phyloP scores from a whole-genome alignment of 2,888 invertebrate genomes.

The Axea sp. region DNA sequence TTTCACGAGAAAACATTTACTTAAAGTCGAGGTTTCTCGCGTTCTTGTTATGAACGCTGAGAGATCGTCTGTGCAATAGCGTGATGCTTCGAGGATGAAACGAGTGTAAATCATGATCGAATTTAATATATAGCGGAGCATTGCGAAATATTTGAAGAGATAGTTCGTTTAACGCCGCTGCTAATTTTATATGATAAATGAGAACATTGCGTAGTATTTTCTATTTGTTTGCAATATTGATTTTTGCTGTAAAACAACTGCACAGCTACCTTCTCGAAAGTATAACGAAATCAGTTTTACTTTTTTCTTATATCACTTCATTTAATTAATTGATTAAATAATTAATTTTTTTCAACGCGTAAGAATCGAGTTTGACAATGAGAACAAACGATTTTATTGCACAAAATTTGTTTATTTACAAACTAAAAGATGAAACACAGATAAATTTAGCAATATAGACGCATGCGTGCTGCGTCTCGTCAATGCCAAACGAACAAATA shows the following conservation, averaged over 20 bases:
- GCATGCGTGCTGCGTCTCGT: slow-evolving; percentile 5
- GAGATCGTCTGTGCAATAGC: slow-evolving; percentile 52
- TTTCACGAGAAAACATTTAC: slow-evolving; percentile 61
- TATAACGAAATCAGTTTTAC: no score
- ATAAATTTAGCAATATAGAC: no score
- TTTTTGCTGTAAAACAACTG: no score
- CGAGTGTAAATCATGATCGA: slow-evolving; percentile 57
- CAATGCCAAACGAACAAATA: slow-evolving; percentile 24
- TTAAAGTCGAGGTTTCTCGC: slow-evolving; percentile 47
- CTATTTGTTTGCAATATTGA: neutral
- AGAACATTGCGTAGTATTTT: neutral
- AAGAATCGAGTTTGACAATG: no score
- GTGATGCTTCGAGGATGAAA: slow-evolving; percentile 30
- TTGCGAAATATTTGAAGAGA: slow-evolving; percentile 36
- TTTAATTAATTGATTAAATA: no score
- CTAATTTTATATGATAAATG: slow-evolving; percentile 34
- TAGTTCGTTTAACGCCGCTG: slow-evolving; percentile 27
- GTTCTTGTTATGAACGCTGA: slow-evolving; percentile 52
- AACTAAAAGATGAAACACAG: no score
- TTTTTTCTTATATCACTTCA: no score
- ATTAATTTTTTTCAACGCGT: no score
- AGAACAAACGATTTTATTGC: no score
- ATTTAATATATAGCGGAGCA: slow-evolving; percentile 35
- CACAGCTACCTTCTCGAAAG: no score
- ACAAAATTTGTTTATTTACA: no score